phyloP scores from a whole-genome alignment of 2,113 vertebrate genomes.

The Narcine bancroftii region DNA sequence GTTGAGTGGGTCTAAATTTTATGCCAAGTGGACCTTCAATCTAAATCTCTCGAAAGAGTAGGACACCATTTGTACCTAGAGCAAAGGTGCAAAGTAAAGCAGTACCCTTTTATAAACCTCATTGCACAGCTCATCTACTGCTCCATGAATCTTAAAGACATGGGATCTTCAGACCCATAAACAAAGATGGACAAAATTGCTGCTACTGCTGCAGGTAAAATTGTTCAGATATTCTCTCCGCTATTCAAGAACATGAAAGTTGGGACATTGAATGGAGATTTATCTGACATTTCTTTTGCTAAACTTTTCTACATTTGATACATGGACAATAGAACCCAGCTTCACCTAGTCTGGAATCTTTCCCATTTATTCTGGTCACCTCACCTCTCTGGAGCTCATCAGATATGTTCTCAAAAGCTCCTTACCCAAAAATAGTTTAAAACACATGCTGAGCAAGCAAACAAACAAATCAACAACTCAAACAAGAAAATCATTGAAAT shows the following conservation, averaged over 20 bases:
- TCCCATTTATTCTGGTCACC: neutral
- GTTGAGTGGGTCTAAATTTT: too few relatives aligned
- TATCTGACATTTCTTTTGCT: neutral
- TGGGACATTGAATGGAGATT: neutral
- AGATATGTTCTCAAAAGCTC: too few relatives aligned
- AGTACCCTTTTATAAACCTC: neutral
- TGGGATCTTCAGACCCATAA: neutral
- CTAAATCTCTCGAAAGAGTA: too few relatives aligned
- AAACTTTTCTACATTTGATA: neutral
- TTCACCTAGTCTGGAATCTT: neutral
- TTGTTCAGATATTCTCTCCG: neutral
- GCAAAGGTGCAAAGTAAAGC: too few relatives aligned
- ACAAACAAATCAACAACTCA: too few relatives aligned
- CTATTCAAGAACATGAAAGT: neutral
- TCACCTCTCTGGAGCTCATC: neutral
- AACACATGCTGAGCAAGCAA: too few relatives aligned
- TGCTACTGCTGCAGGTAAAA: neutral
- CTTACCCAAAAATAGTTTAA: too few relatives aligned
- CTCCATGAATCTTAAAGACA: neutral
- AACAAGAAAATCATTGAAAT: too few relatives aligned
- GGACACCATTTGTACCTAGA: too few relatives aligned
- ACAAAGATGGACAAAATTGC: neutral
- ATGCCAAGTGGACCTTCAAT: too few relatives aligned
- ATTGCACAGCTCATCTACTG: neutral
- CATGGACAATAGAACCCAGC: neutral